A percentile compares a stretch with the other conserved stretches of the same genome.
Conservation (phyloP, 2,888 invertebrate genomes). For the Quadroppia sp. region DNA sequence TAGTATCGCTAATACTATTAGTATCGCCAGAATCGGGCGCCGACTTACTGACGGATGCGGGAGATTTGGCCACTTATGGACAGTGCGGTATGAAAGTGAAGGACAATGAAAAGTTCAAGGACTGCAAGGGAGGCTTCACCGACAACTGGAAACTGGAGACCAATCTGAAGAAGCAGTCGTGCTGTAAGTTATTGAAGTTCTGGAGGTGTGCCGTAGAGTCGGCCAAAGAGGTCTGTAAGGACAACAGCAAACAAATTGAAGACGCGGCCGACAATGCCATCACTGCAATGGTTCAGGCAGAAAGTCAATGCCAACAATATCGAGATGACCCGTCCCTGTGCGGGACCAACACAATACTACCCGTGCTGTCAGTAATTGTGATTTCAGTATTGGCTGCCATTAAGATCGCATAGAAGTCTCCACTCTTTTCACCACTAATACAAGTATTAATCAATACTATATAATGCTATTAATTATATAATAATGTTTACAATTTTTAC, state of each 20-base stretch:
- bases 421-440: neutral
- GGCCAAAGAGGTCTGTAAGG: neutral
- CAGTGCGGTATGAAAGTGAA: neutral
- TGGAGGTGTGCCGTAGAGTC: neutral
- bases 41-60: neutral
- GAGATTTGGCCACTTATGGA: neutral
- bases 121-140: neutral
- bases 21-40: neutral
- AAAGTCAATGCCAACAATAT: neutral
- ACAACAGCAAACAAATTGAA: neutral
- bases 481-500: too few relatives aligned
- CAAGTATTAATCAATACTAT: neutral
- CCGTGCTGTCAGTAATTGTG: neutral
- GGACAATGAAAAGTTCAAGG: neutral
- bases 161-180: neutral
- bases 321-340: neutral
- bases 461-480: too few relatives aligned
- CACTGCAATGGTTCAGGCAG: neutral
- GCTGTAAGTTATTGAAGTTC: neutral
- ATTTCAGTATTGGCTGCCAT: neutral
- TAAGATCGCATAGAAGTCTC: neutral
- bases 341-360: constrained; percentile 1
- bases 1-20: too few relatives aligned
- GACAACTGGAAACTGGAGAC: constrained; percentile 18
- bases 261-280: neutral